Conservation (phyloP, 2,888 invertebrate species). For the Cryptophagus acutangulus region DNA sequence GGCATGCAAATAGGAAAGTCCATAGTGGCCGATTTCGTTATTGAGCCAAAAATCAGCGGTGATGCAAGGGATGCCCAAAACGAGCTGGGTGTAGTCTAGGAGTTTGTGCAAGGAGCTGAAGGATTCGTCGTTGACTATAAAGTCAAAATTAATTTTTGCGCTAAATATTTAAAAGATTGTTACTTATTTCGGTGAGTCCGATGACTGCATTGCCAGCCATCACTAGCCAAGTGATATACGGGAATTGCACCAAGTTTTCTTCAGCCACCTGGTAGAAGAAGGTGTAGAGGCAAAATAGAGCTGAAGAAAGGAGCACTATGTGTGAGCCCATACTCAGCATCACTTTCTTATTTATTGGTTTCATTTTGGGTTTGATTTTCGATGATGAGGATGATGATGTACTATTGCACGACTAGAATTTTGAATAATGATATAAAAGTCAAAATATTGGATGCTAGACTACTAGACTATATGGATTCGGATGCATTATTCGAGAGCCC, state of each 20-base stretch:
- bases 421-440: too few species aligned
- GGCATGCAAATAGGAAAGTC: constrained; percentile 21
- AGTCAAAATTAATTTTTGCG: constrained; percentile 7
- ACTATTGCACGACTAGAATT: too few species aligned
- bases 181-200: background rate
- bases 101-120: constrained; percentile 26
- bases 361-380: too few species aligned
- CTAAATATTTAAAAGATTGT: too few species aligned
- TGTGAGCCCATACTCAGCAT: too few species aligned
- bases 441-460: too few species aligned
- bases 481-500: too few species aligned
- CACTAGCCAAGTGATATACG: background rate
- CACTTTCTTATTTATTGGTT: too few species aligned
- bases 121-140: constrained; percentile 27
- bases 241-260: background rate
- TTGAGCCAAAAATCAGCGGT: constrained; percentile 25
- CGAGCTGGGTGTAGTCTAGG: constrained; percentile 25
- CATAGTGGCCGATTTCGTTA: constrained; percentile 21
- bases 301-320: background rate
- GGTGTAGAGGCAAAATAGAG: background rate
- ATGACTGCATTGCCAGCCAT: background rate
- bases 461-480: too few species aligned
- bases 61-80: constrained; percentile 23
- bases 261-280: background rate
- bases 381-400: too few species aligned